Conservation (phyloP, 2,888 invertebrate genomes). For the Nineta flava region DNA sequence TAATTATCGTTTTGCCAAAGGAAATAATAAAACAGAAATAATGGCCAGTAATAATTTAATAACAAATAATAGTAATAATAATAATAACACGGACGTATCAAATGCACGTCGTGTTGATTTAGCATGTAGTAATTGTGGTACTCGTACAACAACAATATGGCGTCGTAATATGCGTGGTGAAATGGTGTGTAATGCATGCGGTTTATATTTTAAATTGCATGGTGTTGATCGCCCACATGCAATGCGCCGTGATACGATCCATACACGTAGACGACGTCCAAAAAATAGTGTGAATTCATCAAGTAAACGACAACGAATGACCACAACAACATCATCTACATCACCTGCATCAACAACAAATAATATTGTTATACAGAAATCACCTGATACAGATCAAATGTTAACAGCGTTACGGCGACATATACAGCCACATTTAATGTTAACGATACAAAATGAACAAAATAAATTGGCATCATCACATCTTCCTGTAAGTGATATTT, state of each 20-base stretch:
- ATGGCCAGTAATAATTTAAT: neutral
- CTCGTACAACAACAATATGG: constrained; percentile 97
- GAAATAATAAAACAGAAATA: constrained; percentile 13
- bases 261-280: constrained; percentile 79
- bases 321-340: too few relatives aligned
- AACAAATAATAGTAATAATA: constrained; percentile 7
- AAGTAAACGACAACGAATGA: constrained; percentile 2
- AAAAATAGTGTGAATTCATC: constrained; percentile 40
- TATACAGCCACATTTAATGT: constrained; percentile 52
- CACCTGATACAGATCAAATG: constrained; percentile 40
- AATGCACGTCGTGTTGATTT: constrained; percentile 56
- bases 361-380: neutral
- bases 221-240: constrained; percentile 84
- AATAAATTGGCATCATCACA: neutral
- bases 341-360: neutral
- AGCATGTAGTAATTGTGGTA: constrained; percentile 90
- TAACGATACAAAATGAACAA: constrained; percentile 32
- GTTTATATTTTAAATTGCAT: constrained; percentile 92
- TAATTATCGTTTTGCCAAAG: constrained; percentile 17
- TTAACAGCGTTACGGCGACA: constrained; percentile 50
- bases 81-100: constrained; percentile 14
- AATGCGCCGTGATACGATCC: constrained; percentile 93
- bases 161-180: constrained; percentile 89
- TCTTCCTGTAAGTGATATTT: neutral
- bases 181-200: constrained; percentile 98